Evolutionary conservation across 1,140 invertebrate species (phyloP).

Genomic region (Pinna nobilis): DNA sequence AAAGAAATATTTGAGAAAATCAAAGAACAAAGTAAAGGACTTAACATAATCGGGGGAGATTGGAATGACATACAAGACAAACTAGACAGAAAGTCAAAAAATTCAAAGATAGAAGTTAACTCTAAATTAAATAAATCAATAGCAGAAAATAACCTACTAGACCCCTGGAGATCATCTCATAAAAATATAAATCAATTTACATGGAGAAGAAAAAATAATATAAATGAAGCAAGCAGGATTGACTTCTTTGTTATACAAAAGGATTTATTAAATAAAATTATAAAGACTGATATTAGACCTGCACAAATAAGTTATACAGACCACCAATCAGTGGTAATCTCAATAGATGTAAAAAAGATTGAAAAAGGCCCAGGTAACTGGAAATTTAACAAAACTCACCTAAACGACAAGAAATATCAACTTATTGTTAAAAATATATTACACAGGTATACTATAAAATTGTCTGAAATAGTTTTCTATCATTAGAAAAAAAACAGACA

Average conservation of each 20-base stretch:
- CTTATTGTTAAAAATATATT: neutral
- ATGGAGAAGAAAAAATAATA: slow-evolving; percentile 20
- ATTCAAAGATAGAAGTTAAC: neutral
- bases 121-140: neutral
- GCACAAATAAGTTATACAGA: slow-evolving; percentile 18
- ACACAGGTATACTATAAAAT: neutral
- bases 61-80: neutral
- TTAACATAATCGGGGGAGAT: slow-evolving; percentile 12
- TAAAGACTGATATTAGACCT: neutral
- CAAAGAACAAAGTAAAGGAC: neutral
- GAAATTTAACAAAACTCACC: slow-evolving; percentile 9
- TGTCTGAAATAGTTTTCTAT: neutral
- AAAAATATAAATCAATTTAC: slow-evolving; percentile 9
- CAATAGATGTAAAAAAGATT: neutral
- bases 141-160: neutral
- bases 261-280: neutral
- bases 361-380: slow-evolving; percentile 8
- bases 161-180: too few species aligned
- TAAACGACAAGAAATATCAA: slow-evolving; percentile 1
- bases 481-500: neutral
- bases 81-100: neutral
- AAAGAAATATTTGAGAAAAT: too few species aligned
- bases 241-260: neutral
- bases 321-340: slow-evolving; percentile 2
- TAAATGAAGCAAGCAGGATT: slow-evolving; percentile 13